Conservation (phyloP, 2,797 vertebrate species). For the Melanotaenia parkinsoni region DNA sequence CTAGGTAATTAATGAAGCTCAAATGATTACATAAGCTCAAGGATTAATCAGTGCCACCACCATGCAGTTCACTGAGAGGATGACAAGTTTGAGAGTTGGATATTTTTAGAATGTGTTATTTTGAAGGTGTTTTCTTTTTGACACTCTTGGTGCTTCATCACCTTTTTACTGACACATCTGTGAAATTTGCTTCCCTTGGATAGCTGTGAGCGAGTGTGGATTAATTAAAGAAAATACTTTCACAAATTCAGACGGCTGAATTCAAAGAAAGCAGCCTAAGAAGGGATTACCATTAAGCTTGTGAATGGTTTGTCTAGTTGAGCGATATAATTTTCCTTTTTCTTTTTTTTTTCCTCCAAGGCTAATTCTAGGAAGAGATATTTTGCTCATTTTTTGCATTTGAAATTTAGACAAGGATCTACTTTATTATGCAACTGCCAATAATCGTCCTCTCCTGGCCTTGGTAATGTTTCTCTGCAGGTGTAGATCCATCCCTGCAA, state of each 20-base stretch:
- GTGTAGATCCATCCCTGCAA: conserved; percentile 92
- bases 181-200: conserved; percentile 53
- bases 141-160: conserved; percentile 58
- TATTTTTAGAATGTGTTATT: conserved; percentile 46
- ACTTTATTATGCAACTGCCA: neutral
- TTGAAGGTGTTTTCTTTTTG: conserved; percentile 51
- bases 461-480: conserved; percentile 70
- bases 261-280: conserved; percentile 52
- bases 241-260: conserved; percentile 43
- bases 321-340: conserved; percentile 23
- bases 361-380: conserved; percentile 9
- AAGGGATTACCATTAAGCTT: conserved; percentile 59
- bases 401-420: neutral
- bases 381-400: conserved; percentile 9
- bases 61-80: conserved; percentile 12
- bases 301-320: conserved; percentile 43
- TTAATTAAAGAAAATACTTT: conserved; percentile 65
- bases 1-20: conserved; percentile 47
- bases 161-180: conserved; percentile 38
- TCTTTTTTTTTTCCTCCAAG: conserved; percentile 11
- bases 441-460: conserved; percentile 3
- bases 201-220: conserved; percentile 38
- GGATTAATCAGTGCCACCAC: conserved; percentile 42
- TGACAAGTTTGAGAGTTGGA: conserved; percentile 36
- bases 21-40: conserved; percentile 47